A percentile compares a stretch with the other conserved stretches of the same genome.
Evolutionary conservation across 2,797 vertebrate species (phyloP).

Genomic region (Phoeniculus purpureus): DNA sequence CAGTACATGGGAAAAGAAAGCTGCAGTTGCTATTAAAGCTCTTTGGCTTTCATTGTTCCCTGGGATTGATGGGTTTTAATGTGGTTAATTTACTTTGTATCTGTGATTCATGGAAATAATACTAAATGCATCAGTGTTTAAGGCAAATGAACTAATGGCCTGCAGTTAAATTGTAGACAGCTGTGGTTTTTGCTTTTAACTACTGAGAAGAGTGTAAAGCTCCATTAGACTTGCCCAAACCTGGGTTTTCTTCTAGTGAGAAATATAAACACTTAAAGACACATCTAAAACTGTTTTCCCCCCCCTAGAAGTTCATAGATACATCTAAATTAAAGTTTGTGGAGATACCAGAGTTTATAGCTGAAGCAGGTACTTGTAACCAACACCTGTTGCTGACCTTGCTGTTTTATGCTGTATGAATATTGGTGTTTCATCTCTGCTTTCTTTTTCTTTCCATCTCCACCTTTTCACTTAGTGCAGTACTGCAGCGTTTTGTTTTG

Average conservation of each 20-base stretch:
- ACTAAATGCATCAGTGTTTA: neutral
- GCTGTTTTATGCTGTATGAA: neutral
- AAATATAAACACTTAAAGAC: neutral
- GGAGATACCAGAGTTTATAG: neutral
- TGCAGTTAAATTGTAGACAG: neutral
- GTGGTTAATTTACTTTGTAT: neutral
- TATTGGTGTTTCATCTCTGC: neutral
- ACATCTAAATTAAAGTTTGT: neutral
- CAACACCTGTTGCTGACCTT: neutral
- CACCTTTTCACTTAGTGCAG: neutral
- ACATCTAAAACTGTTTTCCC: neutral
- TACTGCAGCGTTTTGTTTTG: neutral
- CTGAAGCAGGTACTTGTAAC: neutral
- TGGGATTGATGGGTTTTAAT: neutral
- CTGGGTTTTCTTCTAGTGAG: neutral
- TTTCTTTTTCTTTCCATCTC: too few species aligned
- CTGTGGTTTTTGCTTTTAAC: neutral
- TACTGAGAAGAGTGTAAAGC: neutral
- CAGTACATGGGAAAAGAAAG: neutral
- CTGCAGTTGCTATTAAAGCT: neutral
- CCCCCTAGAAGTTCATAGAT: neutral
- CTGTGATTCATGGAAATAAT: neutral
- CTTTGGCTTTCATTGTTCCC: neutral
- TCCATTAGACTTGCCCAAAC: neutral
- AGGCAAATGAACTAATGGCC: neutral